Evolutionary conservation across 1,140 invertebrate species (phyloP), one percentile per base, ranked within the genome.

Genomic region (Leptopilina clavipes): DNA sequence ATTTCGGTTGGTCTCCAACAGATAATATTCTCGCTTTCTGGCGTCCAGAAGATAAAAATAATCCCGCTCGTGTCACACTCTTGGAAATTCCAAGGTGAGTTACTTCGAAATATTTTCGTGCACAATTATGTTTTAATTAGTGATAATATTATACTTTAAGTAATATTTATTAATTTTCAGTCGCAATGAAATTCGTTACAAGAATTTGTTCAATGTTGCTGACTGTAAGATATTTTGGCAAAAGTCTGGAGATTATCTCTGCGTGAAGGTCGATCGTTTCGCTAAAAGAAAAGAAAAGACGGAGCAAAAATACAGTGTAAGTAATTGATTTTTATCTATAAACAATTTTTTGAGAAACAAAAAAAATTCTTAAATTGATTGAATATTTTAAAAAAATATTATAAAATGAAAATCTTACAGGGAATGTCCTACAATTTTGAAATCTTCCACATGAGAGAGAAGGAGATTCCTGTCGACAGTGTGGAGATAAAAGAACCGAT

Each of bases 161-260:
- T n/a, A n/a, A n/a, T n/a, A n/a, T 73, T 3, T 8, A 22, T 72
- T 73, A 6, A 72, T 48, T 88, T 93, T 91, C 65, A 93, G 92
- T 71, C 95, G 97, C 54, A 94, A 93, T 78, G 98, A 99, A 92
- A 94, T 96, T n/a, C 94, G 98, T 84, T 96, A 97, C 71, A 98
- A 99, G 85, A 99, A 99, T 89, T 91, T 99, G 37, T 99, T 99
- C 92, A 99, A 97, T 83, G 98, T 99, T 0, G 97, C 98, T 10
- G 98, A 99, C 83, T 99, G 98, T 90, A 98, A 98, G 85, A 97
- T 99, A 86, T 97, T 98, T 88, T 99, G 99, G 99, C 98, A 99
- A 90, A 99, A 99, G 89, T 97, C 94, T 74, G 99, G 98, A 8
- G 97, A 99, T 86, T 99, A 98, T 89, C 91, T 99, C 14, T 99